These are phyloP conservation scores for Cygnus buccinator DNA, from an alignment of 2,113 vertebrate species.

Conservation along the genomic window DNA sequence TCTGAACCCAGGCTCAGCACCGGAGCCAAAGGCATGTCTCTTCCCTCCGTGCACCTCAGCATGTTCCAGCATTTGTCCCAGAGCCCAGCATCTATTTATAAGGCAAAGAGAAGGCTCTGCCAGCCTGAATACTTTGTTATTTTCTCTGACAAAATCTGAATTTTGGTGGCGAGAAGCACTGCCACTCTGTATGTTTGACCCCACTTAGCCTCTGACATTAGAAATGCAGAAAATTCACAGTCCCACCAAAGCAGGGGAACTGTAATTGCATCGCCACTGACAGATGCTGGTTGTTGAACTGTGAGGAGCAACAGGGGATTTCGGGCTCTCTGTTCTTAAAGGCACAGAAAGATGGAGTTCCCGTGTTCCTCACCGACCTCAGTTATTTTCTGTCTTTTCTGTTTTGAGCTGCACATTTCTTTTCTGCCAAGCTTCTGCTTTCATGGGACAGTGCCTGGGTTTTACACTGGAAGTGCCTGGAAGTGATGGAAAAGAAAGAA, in stretches of 20 bases:
- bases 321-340: not conserved
- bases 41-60: rapidly evolving
- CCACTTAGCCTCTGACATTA: not conserved
- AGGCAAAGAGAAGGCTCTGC: not conserved
- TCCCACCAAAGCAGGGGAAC: not conserved
- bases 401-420: not conserved
- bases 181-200: not conserved
- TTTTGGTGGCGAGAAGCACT: not conserved
- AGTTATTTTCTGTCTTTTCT: not conserved
- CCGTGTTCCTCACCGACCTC: not conserved
- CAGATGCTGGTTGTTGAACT: not conserved
- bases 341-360: not conserved
- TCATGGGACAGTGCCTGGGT: rapidly evolving
- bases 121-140: not conserved
- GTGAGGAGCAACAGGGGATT: not conserved
- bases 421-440: not conserved
- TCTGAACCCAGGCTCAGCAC: not conserved
- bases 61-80: not conserved
- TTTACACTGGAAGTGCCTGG: not conserved
- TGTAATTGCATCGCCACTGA: not conserved
- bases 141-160: not conserved
- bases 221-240: not conserved
- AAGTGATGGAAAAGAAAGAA: not conserved
- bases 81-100: not conserved
- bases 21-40: not conserved